These are phyloP conservation scores for Heliconius himera DNA, from an alignment of 1,140 invertebrate species.

Conservation along the genomic window DNA sequence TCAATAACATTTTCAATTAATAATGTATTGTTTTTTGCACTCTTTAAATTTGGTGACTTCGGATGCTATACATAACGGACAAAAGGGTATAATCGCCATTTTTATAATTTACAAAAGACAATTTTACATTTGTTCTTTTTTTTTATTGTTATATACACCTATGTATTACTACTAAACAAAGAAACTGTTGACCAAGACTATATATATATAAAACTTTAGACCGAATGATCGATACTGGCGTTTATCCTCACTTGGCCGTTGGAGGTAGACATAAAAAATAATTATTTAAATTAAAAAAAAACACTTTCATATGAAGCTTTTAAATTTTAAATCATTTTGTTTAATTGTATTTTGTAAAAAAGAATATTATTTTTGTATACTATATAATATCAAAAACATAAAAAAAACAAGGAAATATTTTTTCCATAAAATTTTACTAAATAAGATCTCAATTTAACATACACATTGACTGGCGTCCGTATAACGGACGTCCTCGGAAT, in stretches of 20 bases:
- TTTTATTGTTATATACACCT: slow-evolving; percentile 6
- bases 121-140: background rate
- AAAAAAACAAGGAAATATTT: background rate
- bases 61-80: background rate
- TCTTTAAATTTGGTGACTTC: slow-evolving; percentile 32
- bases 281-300: background rate
- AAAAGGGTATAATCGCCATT: slow-evolving; percentile 10
- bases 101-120: background rate
- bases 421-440: background rate
- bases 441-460: slow-evolving; percentile 11
- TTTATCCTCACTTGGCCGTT: background rate
- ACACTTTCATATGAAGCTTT: background rate
- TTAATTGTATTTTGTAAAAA: slow-evolving; percentile 13
- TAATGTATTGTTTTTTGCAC: slow-evolving; percentile 18
- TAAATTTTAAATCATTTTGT: background rate
- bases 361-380: slow-evolving; percentile 2
- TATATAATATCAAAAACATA: slow-evolving; percentile 1
- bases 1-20: slow-evolving; percentile 36
- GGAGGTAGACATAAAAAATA: background rate
- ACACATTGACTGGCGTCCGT: slow-evolving; percentile 9
- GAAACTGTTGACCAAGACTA: background rate
- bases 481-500: background rate
- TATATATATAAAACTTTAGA: background rate
- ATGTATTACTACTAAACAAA: background rate
- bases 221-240: background rate